These are phyloP conservation scores for Pterocles orientalis DNA, from an alignment of 2,113 vertebrate genomes.

Conservation along the genomic window DNA sequence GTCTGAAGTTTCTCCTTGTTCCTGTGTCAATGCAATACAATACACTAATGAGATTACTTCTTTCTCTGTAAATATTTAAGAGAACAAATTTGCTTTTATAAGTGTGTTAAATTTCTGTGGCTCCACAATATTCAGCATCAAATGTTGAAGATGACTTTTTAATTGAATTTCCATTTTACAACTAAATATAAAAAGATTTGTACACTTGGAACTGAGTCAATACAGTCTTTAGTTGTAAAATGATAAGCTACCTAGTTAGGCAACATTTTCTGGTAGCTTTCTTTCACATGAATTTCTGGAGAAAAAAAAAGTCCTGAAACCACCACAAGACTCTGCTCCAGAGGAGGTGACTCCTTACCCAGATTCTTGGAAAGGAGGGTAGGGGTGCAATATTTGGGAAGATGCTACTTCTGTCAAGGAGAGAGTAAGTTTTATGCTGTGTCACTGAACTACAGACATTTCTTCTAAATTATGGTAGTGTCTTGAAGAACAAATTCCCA, in stretches of 20 bases:
- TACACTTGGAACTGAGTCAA: neutral
- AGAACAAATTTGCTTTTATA: neutral
- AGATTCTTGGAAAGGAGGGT: accelerated
- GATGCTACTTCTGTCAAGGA: neutral
- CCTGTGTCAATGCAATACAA: neutral
- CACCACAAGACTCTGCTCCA: neutral
- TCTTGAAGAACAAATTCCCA: neutral
- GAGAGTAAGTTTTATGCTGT: neutral
- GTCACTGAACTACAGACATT: neutral
- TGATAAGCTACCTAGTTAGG: neutral
- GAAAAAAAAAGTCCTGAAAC: neutral
- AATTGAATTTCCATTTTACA: neutral
- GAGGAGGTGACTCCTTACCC: neutral
- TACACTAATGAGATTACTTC: neutral
- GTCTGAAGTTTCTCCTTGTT: neutral
- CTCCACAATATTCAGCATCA: neutral
- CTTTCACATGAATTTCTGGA: neutral
- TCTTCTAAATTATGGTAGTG: neutral
- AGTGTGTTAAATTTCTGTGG: neutral
- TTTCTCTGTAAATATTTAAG: neutral
- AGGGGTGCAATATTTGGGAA: neutral
- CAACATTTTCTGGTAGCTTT: neutral
- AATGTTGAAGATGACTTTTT: neutral
- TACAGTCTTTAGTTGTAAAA: neutral
- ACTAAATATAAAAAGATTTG: neutral